Evolutionary conservation across 2,113 vertebrate species (phyloP).

Genomic region (Phalacrocorax carbo): DNA sequence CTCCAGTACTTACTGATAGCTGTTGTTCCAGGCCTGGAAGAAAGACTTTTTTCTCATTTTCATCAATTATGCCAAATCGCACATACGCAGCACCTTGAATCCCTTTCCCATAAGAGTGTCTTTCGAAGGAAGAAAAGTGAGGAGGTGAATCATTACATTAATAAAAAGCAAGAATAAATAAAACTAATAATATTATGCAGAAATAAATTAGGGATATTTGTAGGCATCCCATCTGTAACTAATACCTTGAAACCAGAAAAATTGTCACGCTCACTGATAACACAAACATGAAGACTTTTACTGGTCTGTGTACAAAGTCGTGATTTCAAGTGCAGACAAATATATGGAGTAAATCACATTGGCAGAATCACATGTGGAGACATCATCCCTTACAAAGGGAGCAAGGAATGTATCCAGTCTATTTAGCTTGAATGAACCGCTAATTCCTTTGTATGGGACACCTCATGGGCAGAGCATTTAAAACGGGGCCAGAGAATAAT

Average conservation of each 20-base stretch:
- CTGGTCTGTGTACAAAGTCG: background rate
- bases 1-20: conserved; percentile 54
- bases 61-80: conserved; percentile 68
- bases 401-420: background rate
- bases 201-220: background rate
- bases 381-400: background rate
- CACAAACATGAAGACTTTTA: background rate
- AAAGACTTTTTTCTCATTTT: conserved; percentile 49
- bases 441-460: background rate
- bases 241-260: background rate
- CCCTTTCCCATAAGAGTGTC: conserved; percentile 73
- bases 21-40: conserved; percentile 71
- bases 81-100: conserved; percentile 69
- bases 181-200: background rate
- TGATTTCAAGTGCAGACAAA: background rate
- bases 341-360: background rate
- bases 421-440: background rate
- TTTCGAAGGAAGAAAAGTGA: conserved; percentile 8
- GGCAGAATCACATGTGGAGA: background rate
- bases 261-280: background rate
- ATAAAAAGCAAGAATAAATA: background rate
- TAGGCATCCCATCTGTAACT: background rate
- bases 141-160: background rate
- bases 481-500: background rate
- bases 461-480: background rate